These are phyloP conservation scores for Myoxocephalus aenaeus DNA, from an alignment of 2,797 vertebrate genomes.

Conservation along the genomic window DNA sequence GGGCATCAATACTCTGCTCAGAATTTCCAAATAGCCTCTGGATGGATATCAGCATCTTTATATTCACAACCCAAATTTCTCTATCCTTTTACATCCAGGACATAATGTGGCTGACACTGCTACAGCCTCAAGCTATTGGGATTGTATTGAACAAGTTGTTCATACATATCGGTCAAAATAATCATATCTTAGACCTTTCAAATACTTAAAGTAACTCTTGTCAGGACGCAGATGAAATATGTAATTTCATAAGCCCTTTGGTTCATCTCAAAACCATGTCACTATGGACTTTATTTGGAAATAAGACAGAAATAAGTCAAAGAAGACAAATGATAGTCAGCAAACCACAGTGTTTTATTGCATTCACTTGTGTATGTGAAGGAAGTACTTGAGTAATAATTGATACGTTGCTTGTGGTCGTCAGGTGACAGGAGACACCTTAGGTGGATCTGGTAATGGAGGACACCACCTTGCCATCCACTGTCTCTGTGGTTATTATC, in stretches of 20 bases:
- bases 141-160: neutral
- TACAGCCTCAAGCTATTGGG: neutral
- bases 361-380: constrained; percentile 40
- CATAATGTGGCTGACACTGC: neutral
- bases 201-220: neutral
- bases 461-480: constrained; percentile 85
- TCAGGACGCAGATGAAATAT: neutral
- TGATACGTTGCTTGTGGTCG: neutral
- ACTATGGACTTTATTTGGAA: neutral
- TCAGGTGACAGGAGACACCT: neutral
- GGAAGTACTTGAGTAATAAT: neutral
- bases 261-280: neutral
- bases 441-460: constrained; percentile 23
- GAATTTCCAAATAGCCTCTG: too few relatives aligned
- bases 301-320: constrained; percentile 30
- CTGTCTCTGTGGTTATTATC: constrained; percentile 81
- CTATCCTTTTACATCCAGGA: neutral
- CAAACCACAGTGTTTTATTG: constrained; percentile 72
- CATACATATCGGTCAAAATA: neutral
- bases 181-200: too few relatives aligned
- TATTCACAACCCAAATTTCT: neutral
- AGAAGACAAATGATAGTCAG: constrained; percentile 24
- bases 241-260: neutral
- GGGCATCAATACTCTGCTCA: too few relatives aligned
- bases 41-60: neutral